phyloP scores from a whole-genome alignment of 2,113 vertebrate genomes.

The Saguinus midas region DNA sequence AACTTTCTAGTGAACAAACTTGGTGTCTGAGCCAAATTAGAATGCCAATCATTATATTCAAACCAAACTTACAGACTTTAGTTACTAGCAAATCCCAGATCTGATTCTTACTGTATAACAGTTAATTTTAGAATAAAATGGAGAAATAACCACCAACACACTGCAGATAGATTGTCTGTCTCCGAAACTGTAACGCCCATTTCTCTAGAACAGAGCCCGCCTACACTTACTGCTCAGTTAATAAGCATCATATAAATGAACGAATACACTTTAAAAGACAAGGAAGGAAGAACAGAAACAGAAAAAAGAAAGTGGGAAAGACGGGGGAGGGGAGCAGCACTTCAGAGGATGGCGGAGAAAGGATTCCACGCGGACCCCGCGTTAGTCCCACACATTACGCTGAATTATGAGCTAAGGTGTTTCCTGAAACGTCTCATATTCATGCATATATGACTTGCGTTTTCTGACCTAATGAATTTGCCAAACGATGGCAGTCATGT shows the following conservation, averaged over 20 bases:
- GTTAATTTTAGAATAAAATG: neutral
- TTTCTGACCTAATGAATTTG: neutral
- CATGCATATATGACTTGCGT: neutral
- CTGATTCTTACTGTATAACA: neutral
- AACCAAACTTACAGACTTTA: accelerated
- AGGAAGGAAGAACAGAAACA: too few relatives aligned
- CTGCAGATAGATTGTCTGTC: neutral
- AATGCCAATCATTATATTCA: neutral
- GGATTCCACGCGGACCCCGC: accelerated
- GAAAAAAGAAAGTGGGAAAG: too few relatives aligned
- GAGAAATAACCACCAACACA: neutral
- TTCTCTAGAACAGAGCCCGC: accelerated
- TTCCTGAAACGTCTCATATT: accelerated
- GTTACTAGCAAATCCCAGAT: neutral
- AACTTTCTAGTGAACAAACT: neutral
- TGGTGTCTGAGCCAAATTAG: neutral
- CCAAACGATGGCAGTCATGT: accelerated
- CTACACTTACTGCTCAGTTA: accelerated
- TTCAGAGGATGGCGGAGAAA: neutral
- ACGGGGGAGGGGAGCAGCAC: accelerated
- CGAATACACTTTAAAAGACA: neutral
- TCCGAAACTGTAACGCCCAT: accelerated
- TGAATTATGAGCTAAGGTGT: accelerated
- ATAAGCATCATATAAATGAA: neutral
- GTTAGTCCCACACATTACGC: accelerated